These are phyloP conservation scores for Drosophila orena DNA, from an alignment of 1,140 invertebrate genomes.

Conservation along the genomic window DNA sequence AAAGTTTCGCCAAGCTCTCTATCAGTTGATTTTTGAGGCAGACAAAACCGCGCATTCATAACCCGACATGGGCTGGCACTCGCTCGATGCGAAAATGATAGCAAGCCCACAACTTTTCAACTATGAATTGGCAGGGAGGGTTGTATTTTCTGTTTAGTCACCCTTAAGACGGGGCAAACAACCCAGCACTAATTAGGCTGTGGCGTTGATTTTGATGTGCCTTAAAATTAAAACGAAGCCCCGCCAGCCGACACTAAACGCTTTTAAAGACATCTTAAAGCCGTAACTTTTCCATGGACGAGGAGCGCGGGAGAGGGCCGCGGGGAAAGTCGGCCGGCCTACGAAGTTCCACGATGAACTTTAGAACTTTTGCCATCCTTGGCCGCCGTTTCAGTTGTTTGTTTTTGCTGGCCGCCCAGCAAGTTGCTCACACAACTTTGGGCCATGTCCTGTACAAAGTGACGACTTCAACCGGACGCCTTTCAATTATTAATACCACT, in stretches of 20 bases:
- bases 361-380: conserved; percentile 71
- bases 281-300: conserved; percentile 38
- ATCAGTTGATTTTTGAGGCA: conserved; percentile 51
- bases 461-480: conserved; percentile 72
- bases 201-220: conserved; percentile 75
- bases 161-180: conserved; percentile 43
- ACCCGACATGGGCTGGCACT: conserved; percentile 40
- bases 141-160: conserved; percentile 28
- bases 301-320: background rate
- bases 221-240: conserved; percentile 68
- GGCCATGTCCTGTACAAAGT: conserved; percentile 51
- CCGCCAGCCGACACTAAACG: conserved; percentile 49
- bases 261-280: conserved; percentile 70
- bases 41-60: conserved; percentile 65
- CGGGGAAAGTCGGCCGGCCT: conserved; percentile 53
- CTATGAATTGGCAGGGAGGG: conserved; percentile 54
- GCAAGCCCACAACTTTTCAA: conserved; percentile 81
- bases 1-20: conserved; percentile 43
- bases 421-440: conserved; percentile 54
- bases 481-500: conserved; percentile 76
- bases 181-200: conserved; percentile 70
- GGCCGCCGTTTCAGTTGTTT: conserved; percentile 53
- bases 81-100: conserved; percentile 77
- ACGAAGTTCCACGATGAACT: conserved; percentile 73
- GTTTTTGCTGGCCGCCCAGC: conserved; percentile 52